These are phyloP conservation scores for Byasa hedistus DNA, from an alignment of 2,888 invertebrate species.

Conservation along the genomic window DNA sequence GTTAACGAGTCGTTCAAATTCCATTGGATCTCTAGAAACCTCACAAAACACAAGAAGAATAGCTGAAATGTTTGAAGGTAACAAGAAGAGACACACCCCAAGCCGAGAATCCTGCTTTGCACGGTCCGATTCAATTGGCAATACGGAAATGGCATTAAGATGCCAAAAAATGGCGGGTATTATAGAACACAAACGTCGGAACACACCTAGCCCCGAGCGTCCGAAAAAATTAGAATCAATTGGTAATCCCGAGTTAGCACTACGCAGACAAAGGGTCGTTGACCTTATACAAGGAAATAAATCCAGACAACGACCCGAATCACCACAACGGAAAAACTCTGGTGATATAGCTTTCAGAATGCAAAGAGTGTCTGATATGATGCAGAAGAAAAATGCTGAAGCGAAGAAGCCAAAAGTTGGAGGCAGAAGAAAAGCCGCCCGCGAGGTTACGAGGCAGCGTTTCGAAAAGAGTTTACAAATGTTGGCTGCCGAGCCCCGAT, in stretches of 20 bases:
- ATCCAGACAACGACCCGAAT: constrained; percentile 38
- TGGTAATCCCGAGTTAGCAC: constrained; percentile 59
- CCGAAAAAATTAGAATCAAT: constrained; percentile 50
- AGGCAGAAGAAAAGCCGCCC: constrained; percentile 58
- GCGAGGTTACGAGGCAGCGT: constrained; percentile 87
- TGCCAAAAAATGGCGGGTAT: constrained; percentile 64
- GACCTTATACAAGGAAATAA: constrained; percentile 58
- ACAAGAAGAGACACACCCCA: constrained; percentile 52
- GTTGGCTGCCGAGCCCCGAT: constrained; percentile 87
- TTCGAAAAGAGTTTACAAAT: constrained; percentile 93
- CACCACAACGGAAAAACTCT: constrained; percentile 48
- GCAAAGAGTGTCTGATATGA: constrained; percentile 86
- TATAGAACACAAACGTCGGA: constrained; percentile 59
- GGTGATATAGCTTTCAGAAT: constrained; percentile 79
- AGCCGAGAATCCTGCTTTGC: constrained; percentile 52
- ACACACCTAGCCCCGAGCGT: constrained; percentile 56
- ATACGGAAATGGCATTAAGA: constrained; percentile 56
- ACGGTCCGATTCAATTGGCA: constrained; percentile 51
- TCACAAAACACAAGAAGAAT: constrained; percentile 55
- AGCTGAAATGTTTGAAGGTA: constrained; percentile 60
- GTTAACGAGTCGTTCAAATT: constrained; percentile 51
- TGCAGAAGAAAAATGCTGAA: constrained; percentile 85
- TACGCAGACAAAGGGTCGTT: constrained; percentile 58
- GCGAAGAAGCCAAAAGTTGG: constrained; percentile 52
- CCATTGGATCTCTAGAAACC: constrained; percentile 52